Evolutionary conservation across 2,888 invertebrate genomes (phyloP).

Genomic region (Gerosis bhagava): DNA sequence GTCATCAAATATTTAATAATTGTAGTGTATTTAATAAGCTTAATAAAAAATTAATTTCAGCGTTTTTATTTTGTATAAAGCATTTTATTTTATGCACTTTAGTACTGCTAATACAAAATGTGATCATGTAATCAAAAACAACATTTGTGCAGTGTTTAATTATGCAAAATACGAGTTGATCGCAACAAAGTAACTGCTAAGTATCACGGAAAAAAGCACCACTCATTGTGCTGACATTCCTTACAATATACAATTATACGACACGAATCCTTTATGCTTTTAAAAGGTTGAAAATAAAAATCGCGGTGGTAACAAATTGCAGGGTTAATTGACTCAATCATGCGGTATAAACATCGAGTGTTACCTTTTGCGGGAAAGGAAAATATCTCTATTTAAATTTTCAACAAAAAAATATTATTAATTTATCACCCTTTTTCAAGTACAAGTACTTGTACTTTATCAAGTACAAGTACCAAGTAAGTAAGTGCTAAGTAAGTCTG

Average conservation of each 20-base stretch:
- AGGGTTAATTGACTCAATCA: constrained; percentile 22
- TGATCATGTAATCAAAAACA: too few relatives aligned
- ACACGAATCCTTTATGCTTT: constrained; percentile 12
- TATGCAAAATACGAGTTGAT: constrained; percentile 15
- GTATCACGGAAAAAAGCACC: constrained; percentile 16
- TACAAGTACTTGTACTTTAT: too few relatives aligned
- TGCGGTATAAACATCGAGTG: constrained; percentile 12
- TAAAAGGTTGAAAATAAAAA: constrained; percentile 18
- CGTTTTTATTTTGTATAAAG: too few relatives aligned
- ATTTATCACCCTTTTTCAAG: too few relatives aligned
- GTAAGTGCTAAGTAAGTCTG: too few relatives aligned
- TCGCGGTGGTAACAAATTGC: constrained; percentile 21
- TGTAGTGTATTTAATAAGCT: too few relatives aligned
- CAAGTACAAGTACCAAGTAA: too few relatives aligned
- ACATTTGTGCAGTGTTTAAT: constrained; percentile 14
- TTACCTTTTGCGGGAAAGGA: constrained; percentile 12
- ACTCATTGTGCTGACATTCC: constrained; percentile 20
- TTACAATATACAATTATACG: constrained; percentile 20
- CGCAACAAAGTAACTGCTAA: constrained; percentile 22
- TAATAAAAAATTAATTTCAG: too few relatives aligned
- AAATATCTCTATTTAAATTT: constrained; percentile 10
- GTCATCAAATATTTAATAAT: too few relatives aligned
- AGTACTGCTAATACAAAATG: too few relatives aligned
- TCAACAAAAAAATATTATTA: neutral
- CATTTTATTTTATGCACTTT: too few relatives aligned